Evolutionary conservation across 2,888 invertebrate genomes (phyloP), one percentile per base, ranked within the genome.

Genomic region (Hipparchia sbordonii): DNA sequence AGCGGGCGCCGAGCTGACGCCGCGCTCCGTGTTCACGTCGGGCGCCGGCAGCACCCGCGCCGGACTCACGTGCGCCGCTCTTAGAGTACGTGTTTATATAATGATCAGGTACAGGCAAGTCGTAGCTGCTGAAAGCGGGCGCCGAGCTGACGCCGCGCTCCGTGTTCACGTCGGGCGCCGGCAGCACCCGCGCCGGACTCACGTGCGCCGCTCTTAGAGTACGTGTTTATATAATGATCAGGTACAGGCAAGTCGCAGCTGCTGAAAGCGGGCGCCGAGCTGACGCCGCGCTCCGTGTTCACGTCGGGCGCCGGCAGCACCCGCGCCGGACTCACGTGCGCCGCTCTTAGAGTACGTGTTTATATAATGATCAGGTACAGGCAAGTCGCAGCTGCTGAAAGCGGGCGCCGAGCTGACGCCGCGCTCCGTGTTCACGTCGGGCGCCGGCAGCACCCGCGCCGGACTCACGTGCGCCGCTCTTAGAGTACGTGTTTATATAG

Each of bases 381-480:
- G 97, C 6, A 98, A 98, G 86, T 98, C 98, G 0, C 97, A 98
- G 87, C 90, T 98, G 68, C 91, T 98, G 46, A 95, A 96, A 77
- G 96, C 97, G 76, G 96, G 92, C 3, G 89, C 87, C 0, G 87
- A 90, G 13, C 94, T 94, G 86, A 95, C 94, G 2, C 95, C 97
- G 0, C 94, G 98, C 9, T 96, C 98, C 0, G 97, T 98, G 8
- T 93, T 97, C 78, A 98, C 98, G 0, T 98, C 98, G 2, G 98
- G 98, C 1, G 95, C 97, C 46, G 98, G 98, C 0, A 96, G 97
- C 54, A 97, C 98, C 0, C 95, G 96, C 67, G 98, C 98, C 74
- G 98, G 98, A 1, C 95, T 98, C 13, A 98, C 98, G 7, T 98
- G 97, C 74, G 95, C 97, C 56, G 98, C 98, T 66, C 94, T 97